A percentile compares a stretch with the other conserved stretches of the same genome.
Evolutionary conservation across 1,140 invertebrate genomes (phyloP).

Genomic region (Rhagoletis pomonella): DNA sequence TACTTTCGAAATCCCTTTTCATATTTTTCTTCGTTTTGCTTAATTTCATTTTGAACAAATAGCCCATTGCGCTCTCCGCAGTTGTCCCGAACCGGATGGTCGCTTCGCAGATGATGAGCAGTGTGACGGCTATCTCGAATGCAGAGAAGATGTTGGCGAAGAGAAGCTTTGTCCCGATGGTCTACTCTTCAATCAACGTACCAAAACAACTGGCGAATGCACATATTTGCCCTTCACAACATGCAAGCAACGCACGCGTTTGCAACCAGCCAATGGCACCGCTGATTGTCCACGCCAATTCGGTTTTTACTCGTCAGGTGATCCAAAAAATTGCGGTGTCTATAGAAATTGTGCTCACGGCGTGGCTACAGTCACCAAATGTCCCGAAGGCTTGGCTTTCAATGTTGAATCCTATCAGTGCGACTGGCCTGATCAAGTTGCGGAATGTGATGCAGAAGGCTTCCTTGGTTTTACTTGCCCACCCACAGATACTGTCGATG

Average conservation of each 20-base stretch:
- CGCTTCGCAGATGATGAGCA: slow-evolving; percentile 81
- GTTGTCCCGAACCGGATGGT: slow-evolving; percentile 82
- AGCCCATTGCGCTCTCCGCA: slow-evolving; percentile 56
- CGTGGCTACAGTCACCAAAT: slow-evolving; percentile 75
- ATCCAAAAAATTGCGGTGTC: slow-evolving; percentile 83
- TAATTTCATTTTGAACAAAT: slow-evolving; percentile 54
- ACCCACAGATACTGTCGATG: slow-evolving; percentile 61
- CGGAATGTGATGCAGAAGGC: slow-evolving; percentile 84
- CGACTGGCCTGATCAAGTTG: slow-evolving; percentile 90
- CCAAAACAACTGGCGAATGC: slow-evolving; percentile 82
- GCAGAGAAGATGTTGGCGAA: slow-evolving; percentile 81
- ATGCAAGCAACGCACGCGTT: slow-evolving; percentile 82
- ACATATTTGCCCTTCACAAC: slow-evolving; percentile 87
- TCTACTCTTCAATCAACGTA: slow-evolving; percentile 87
- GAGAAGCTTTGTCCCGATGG: slow-evolving; percentile 89
- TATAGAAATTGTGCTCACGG: slow-evolving; percentile 91
- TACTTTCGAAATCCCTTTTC: background rate
- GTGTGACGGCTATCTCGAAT: slow-evolving; percentile 82
- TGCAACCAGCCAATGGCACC: slow-evolving; percentile 78
- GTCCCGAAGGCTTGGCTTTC: slow-evolving; percentile 90
- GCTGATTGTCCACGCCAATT: slow-evolving; percentile 89
- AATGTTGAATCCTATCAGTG: slow-evolving; percentile 85
- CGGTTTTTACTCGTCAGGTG: slow-evolving; percentile 85
- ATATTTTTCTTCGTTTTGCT: slow-evolving; percentile 5
- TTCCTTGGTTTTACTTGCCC: slow-evolving; percentile 83